phyloP scores from a whole-genome alignment of 2,797 vertebrate genomes.

The Salmo trutta region DNA sequence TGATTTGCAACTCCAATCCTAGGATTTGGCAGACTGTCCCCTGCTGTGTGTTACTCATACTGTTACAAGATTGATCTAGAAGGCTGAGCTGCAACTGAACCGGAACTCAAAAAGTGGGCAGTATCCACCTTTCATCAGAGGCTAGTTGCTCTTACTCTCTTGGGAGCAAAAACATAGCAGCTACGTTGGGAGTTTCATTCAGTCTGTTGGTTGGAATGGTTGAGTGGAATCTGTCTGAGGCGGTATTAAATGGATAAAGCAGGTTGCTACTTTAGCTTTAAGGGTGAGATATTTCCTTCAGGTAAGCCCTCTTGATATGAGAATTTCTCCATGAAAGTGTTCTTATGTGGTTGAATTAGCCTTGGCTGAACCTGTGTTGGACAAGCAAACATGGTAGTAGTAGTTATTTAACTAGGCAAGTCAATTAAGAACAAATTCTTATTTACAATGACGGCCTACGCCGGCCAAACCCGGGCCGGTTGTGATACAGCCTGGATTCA shows the following conservation, averaged over 20 bases:
- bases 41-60: conserved; percentile 5
- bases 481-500: too few species aligned
- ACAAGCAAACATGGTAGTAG: background rate
- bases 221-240: conserved; percentile 12
- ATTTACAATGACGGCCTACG: too few species aligned
- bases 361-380: background rate
- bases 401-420: conserved; percentile 34
- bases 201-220: conserved; percentile 11
- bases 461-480: too few species aligned
- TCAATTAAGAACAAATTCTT: too few species aligned
- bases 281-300: conserved; percentile 39
- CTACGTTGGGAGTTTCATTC: conserved; percentile 22
- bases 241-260: conserved; percentile 13
- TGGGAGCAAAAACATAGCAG: conserved; percentile 36
- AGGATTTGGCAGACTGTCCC: background rate
- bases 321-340: background rate
- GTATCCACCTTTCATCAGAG: conserved; percentile 52
- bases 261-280: conserved; percentile 16
- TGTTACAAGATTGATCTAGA: background rate
- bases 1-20: background rate
- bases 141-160: conserved; percentile 34
- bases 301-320: conserved; percentile 34
- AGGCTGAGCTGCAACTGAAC: conserved; percentile 8
- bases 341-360: background rate
- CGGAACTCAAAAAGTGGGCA: conserved; percentile 12